A percentile compares a stretch with the other conserved stretches of the same genome.
Conservation (phyloP, 1,140 invertebrate species). For the Brachionus plicatilis region DNA sequence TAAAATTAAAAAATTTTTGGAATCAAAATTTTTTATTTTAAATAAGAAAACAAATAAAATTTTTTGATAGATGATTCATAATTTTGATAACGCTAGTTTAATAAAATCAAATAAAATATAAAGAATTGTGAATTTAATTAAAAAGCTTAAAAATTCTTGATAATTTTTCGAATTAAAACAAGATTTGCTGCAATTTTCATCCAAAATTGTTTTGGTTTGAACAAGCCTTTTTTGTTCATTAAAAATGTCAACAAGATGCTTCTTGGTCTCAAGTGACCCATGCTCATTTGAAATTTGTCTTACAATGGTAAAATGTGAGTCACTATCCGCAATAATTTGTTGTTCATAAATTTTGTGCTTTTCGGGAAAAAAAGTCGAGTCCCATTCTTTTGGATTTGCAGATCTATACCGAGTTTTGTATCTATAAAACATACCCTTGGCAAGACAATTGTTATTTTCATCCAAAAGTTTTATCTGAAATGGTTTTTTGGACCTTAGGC, state of each 20-base stretch:
- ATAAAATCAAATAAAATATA: slow-evolving; percentile 3
- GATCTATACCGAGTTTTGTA: background rate
- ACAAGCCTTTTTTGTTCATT: background rate
- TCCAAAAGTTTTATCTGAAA: background rate
- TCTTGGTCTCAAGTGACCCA: background rate
- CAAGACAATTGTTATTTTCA: slow-evolving; percentile 13
- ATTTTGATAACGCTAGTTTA: background rate
- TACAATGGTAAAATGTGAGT: background rate
- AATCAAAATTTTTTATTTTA: background rate
- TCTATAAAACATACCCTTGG: background rate
- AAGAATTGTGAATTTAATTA: background rate
- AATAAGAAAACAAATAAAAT: background rate
- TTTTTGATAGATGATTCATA: background rate
- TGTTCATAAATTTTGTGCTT: background rate
- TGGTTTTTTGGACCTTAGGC: background rate
- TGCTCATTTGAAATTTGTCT: background rate
- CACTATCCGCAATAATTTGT: background rate
- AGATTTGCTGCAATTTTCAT: background rate
- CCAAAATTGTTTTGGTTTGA: background rate
- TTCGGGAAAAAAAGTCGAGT: background rate
- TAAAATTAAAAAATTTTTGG: background rate
- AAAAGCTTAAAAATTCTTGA: background rate
- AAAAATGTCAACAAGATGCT: background rate
- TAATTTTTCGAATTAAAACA: background rate
- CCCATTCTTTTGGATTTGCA: background rate